Evolutionary conservation across 2,113 vertebrate species (phyloP), one percentile per base, ranked within the genome.

Genomic region (Podocnemis expansa): DNA sequence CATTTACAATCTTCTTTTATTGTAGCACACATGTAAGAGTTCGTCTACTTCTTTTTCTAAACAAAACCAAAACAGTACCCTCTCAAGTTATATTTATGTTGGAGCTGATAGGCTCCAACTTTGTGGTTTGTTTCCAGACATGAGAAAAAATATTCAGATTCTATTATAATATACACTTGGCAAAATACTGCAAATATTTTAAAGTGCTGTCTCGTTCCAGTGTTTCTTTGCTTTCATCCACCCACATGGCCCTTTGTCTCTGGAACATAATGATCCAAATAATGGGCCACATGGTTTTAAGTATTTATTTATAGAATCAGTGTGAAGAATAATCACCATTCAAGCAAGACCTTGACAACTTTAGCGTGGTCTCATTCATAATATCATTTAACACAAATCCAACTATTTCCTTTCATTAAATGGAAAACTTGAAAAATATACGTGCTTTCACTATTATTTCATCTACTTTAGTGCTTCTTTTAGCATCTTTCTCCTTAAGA

Each of bases 1-100:
- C 96, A 60, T 95, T 97, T 95, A 70, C 31, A 25, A 78, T 93
- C 43, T 82, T 86, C 17, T 73, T 87, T 80, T 2, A 3, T 41
- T 91, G 31, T 2, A n/a, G 3, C 5, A 45, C 34, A 89, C 47
- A 70, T 10, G 31, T 17, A 79, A 5, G 19, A 12, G 75, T 82
- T 13, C 84, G 90, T 80, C 31, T n/a, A 11, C 27, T 78, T 86
- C 78, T 25, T 2, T 87, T 94, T 89, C 85, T 21, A 78, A 73
- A 41, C 0, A 92, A n/a, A 47, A 63, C 16, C 55, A 25, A 29
- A 56, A 27, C 91, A 34, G 29, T 52, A 81, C 51, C 47, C 34
- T 52, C 38, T 51, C 41, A 88, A 27, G 38, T 89, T 73, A 75
- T 1, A 78, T 6, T 55, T 19, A 70, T 31, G 78, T 1, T 89